These are phyloP conservation scores for Clarias platycephalus DNA, from an alignment of 2,797 vertebrate species.

Conservation along the genomic window DNA sequence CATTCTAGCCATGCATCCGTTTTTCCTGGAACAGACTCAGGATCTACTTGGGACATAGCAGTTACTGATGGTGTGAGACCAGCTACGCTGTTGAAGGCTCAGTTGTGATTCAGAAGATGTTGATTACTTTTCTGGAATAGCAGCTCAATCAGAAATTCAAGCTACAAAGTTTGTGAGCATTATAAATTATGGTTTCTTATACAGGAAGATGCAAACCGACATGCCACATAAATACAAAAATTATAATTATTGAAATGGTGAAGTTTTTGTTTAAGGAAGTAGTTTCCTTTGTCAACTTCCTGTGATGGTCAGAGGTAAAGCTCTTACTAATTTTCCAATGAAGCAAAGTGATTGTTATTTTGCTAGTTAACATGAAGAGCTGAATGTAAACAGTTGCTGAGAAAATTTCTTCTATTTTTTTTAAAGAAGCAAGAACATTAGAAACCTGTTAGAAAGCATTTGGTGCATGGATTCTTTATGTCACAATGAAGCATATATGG, in stretches of 20 bases:
- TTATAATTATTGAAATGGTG: not conserved
- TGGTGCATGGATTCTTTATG: too few species aligned
- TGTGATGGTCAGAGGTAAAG: not conserved
- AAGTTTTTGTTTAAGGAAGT: not conserved
- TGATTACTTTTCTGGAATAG: not conserved
- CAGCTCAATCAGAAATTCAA: not conserved
- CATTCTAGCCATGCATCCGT: not conserved
- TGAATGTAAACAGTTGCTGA: not conserved
- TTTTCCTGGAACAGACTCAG: not conserved
- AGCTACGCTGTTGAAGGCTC: not conserved
- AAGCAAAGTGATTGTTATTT: not conserved
- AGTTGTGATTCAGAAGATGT: not conserved
- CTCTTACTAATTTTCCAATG: not conserved
- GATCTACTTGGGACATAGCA: not conserved
- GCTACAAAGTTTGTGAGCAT: not conserved
- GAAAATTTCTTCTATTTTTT: too few species aligned
- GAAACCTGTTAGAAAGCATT: too few species aligned
- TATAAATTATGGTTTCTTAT: not conserved
- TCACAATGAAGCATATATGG: conserved; percentile 66
- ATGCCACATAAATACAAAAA: not conserved
- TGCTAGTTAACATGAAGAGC: not conserved
- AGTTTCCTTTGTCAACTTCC: not conserved
- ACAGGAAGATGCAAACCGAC: not conserved
- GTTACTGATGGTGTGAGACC: not conserved
- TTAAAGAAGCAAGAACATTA: too few species aligned